A percentile compares a stretch with the other conserved stretches of the same genome.
Evolutionary conservation across 2,888 invertebrate genomes (phyloP).

Genomic region (Drosophila pseudotalamancana): DNA sequence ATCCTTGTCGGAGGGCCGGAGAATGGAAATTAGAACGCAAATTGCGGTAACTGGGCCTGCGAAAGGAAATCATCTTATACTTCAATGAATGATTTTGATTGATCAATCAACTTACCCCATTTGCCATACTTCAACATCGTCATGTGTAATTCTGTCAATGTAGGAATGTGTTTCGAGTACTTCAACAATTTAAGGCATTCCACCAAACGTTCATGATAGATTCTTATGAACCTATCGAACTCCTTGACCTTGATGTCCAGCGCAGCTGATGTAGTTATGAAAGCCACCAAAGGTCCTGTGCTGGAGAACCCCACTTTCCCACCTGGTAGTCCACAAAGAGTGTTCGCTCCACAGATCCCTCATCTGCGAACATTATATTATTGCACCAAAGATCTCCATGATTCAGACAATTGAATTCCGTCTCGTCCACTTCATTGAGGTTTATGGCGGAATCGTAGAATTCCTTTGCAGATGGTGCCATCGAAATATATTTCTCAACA

Average conservation of each 20-base stretch:
- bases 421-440: slow-evolving; percentile 48
- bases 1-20: slow-evolving; percentile 74
- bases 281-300: slow-evolving; percentile 78
- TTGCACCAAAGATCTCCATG: slow-evolving; percentile 82
- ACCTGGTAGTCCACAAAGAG: slow-evolving; percentile 78
- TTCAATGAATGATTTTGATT: not conserved
- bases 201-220: slow-evolving; percentile 75
- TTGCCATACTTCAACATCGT: slow-evolving; percentile 70
- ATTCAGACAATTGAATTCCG: slow-evolving; percentile 77
- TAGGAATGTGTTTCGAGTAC: slow-evolving; percentile 72
- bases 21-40: slow-evolving; percentile 49
- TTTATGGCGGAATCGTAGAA: slow-evolving; percentile 40
- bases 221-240: slow-evolving; percentile 79
- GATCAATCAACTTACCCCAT: slow-evolving; percentile 64
- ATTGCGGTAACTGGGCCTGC: slow-evolving; percentile 64
- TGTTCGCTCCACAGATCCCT: slow-evolving; percentile 58
- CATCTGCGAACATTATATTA: slow-evolving; percentile 77
- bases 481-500: slow-evolving; percentile 56
- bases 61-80: too few relatives aligned
- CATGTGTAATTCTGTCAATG: slow-evolving; percentile 69
- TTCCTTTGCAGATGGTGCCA: slow-evolving; percentile 18
- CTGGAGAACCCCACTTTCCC: slow-evolving; percentile 78
- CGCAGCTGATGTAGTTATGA: slow-evolving; percentile 68
- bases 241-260: slow-evolving; percentile 71
- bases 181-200: slow-evolving; percentile 71